phyloP scores from a whole-genome alignment of 2,888 invertebrate species.

The Dasypolia templi region DNA sequence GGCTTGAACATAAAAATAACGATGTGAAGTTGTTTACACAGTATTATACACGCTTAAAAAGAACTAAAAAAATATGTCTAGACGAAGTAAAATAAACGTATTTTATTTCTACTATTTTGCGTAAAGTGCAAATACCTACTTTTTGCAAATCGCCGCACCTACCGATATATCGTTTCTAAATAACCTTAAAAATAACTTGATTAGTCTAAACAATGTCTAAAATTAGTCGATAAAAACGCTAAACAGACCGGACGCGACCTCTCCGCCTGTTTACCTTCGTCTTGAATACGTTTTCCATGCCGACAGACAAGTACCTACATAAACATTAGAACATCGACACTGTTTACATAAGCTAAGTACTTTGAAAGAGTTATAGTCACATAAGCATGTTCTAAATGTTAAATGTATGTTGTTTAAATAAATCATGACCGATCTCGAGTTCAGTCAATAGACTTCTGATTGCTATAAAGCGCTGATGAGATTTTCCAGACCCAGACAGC shows the following conservation, averaged over 20 bases:
- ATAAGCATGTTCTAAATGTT: conserved; percentile 39
- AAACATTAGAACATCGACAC: conserved; percentile 68
- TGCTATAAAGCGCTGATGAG: conserved; percentile 60
- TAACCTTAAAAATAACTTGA: conserved; percentile 50
- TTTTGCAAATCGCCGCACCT: conserved; percentile 27
- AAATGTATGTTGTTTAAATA: conserved; percentile 55
- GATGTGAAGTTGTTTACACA: conserved; percentile 50
- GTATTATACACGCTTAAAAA: conserved; percentile 49
- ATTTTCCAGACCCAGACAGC: conserved; percentile 40
- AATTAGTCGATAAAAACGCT: conserved; percentile 57
- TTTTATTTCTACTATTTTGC: conserved; percentile 56
- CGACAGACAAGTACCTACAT: conserved; percentile 73
- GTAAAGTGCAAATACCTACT: conserved; percentile 34
- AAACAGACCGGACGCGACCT: conserved; percentile 48
- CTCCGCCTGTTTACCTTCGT: conserved; percentile 66
- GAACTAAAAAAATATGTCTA: conserved; percentile 59
- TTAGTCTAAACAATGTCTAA: conserved; percentile 54
- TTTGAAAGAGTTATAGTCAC: conserved; percentile 61
- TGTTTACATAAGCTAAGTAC: conserved; percentile 59
- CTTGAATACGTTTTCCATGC: conserved; percentile 67
- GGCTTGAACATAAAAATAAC: conserved; percentile 48
- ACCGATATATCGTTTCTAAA: too few species aligned
- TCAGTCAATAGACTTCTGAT: conserved; percentile 56
- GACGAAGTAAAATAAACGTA: conserved; percentile 52
- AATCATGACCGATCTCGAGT: conserved; percentile 33